phyloP scores from a whole-genome alignment of 2,113 vertebrate genomes.

The Anser brachyrhynchus region DNA sequence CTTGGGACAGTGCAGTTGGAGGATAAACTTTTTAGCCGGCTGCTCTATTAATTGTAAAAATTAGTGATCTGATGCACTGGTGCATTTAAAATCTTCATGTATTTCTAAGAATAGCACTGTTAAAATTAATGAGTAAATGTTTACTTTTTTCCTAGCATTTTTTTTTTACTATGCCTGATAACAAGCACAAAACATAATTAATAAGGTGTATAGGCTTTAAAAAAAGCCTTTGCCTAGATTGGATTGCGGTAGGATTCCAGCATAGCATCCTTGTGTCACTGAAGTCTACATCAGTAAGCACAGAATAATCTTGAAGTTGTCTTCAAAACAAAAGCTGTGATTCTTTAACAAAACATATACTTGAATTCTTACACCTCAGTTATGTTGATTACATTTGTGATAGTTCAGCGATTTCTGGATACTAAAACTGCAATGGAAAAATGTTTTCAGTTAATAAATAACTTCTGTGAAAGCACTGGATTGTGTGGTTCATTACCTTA shows the following conservation, averaged over 20 bases:
- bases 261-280: not conserved
- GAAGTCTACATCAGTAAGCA: not conserved
- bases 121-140: not conserved
- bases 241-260: not conserved
- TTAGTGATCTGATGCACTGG: not conserved
- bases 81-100: not conserved
- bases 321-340: constrained; percentile 20
- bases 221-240: not conserved
- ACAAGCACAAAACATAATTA: constrained; percentile 31
- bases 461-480: not conserved
- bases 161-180: not conserved
- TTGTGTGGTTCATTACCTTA: not conserved
- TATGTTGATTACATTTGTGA: not conserved
- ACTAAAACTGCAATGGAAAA: constrained; percentile 3
- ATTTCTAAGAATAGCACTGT: not conserved
- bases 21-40: not conserved
- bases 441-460: constrained; percentile 70
- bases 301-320: constrained; percentile 6
- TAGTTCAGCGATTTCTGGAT: not conserved
- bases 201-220: not conserved
- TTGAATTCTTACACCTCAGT: constrained; percentile 43
- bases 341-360: constrained; percentile 10
- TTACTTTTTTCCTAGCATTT: not conserved
- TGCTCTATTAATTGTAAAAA: not conserved
- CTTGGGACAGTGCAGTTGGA: not conserved